Evolutionary conservation across 2,113 vertebrate species (phyloP).

Genomic region (Megaceryle maxima): DNA sequence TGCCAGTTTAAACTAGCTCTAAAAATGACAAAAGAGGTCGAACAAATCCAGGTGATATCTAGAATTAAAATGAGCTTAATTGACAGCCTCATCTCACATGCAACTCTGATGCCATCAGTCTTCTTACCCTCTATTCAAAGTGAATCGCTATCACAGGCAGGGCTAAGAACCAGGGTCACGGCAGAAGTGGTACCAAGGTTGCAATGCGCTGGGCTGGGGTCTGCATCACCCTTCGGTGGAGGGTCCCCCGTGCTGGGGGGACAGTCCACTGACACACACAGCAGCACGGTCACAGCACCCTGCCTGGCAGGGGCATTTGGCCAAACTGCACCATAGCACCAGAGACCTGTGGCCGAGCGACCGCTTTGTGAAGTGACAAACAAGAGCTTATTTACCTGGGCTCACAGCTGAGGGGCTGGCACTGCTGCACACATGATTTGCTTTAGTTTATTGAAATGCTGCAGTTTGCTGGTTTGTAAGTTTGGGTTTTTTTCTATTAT

Average conservation of each 20-base stretch:
- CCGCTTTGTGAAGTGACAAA: accelerated
- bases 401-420: neutral
- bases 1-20: conserved; percentile 28
- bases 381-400: neutral
- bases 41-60: neutral
- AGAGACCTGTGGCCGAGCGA: accelerated
- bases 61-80: neutral
- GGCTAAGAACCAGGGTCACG: accelerated
- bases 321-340: neutral
- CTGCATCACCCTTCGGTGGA: accelerated
- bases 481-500: neutral
- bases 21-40: conserved; percentile 22
- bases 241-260: neutral
- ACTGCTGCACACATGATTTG: accelerated
- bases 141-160: neutral
- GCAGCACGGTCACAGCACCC: accelerated
- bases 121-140: neutral
- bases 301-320: neutral
- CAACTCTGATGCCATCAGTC: neutral
- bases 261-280: neutral
- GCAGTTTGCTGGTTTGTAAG: neutral
- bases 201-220: accelerated
- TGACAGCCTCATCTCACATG: neutral
- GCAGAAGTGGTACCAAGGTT: neutral
- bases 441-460: neutral